Conservation (phyloP, 2,113 vertebrate genomes). For the Sceloporus undulatus region DNA sequence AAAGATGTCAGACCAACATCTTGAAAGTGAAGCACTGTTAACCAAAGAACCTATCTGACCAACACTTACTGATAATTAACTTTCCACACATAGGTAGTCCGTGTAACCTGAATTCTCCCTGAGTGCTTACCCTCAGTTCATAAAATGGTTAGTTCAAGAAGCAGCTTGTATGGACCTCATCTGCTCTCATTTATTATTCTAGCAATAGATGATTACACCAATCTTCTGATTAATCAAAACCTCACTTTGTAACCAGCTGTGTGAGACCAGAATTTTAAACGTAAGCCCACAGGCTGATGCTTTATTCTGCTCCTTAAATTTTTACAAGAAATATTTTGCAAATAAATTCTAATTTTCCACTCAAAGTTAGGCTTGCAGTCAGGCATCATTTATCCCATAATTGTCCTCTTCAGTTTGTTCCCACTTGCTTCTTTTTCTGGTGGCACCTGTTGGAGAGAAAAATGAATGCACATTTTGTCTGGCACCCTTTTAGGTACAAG, state of each 20-base stretch:
- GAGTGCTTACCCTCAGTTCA: conserved; percentile 20
- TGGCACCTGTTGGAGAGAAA: not conserved
- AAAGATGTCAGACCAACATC: conserved; percentile 37
- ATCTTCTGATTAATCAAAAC: conserved; percentile 79
- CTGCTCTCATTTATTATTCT: conserved; percentile 71
- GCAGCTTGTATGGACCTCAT: conserved; percentile 49
- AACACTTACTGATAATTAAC: conserved; percentile 34
- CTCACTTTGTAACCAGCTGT: conserved; percentile 60
- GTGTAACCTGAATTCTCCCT: conserved; percentile 26
- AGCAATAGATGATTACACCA: conserved; percentile 77
- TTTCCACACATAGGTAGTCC: not conserved
- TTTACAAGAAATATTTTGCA: conserved; percentile 74
- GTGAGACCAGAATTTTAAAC: conserved; percentile 77
- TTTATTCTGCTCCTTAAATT: conserved; percentile 65
- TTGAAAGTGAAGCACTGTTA: conserved; percentile 52
- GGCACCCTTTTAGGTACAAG: too few relatives aligned
- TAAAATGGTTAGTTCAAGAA: conserved; percentile 46
- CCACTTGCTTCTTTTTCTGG: conserved; percentile 22
- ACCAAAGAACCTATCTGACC: conserved; percentile 14
- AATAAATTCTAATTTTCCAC: conserved; percentile 66
- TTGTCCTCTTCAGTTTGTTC: conserved; percentile 13
- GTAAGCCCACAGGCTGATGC: not conserved
- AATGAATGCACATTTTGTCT: not conserved
- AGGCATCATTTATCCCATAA: conserved; percentile 49
- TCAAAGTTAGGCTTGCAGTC: conserved; percentile 29